Evolutionary conservation across 2,888 invertebrate species (phyloP).

Genomic region (Dryocosmus kuriphilus): DNA sequence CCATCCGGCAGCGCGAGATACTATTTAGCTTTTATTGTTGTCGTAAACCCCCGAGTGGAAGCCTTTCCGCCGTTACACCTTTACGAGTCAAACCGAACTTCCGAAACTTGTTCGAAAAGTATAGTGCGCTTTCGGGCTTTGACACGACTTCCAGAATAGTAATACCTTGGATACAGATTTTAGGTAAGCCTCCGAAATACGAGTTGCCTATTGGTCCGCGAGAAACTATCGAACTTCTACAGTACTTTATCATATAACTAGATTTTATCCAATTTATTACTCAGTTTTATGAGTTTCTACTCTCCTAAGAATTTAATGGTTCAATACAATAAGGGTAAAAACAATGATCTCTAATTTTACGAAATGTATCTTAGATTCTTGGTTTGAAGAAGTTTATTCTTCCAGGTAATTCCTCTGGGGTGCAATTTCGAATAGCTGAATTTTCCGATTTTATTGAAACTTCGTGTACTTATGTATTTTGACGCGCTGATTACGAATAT

Average conservation of each 20-base stretch:
- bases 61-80: constrained; percentile 46
- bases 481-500: too few relatives aligned
- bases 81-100: constrained; percentile 61
- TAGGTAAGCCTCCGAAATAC: constrained; percentile 42
- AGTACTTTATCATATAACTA: background rate
- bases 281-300: constrained; percentile 17
- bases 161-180: constrained; percentile 48
- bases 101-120: constrained; percentile 63
- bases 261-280: constrained; percentile 21
- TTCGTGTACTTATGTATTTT: too few relatives aligned
- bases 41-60: constrained; percentile 62
- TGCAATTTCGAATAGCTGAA: too few relatives aligned
- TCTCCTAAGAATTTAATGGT: background rate
- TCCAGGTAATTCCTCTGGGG: too few relatives aligned
- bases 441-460: too few relatives aligned
- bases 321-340: constrained; percentile 21
- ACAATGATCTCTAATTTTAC: constrained; percentile 33
- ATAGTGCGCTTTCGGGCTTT: constrained; percentile 52
- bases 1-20: constrained; percentile 57
- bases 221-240: background rate
- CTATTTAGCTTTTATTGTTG: constrained; percentile 67
- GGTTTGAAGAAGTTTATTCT: background rate
- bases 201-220: constrained; percentile 9
- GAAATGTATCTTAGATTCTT: background rate
- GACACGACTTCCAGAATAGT: constrained; percentile 54